phyloP scores from a whole-genome alignment of 2,113 vertebrate genomes.

The Vidua chalybeata region DNA sequence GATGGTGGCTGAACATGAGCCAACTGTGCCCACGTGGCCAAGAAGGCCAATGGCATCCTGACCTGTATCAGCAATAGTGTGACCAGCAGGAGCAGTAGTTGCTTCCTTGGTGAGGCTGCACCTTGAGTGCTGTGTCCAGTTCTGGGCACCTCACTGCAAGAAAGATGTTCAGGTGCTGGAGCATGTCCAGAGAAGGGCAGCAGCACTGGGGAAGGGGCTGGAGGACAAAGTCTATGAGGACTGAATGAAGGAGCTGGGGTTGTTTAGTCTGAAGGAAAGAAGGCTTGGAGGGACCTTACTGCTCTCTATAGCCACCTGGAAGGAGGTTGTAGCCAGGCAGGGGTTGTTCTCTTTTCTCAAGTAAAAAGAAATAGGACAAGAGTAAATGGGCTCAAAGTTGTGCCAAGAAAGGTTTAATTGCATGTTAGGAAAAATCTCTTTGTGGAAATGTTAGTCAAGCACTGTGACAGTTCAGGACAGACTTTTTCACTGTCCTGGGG shows the following conservation, averaged over 20 bases:
- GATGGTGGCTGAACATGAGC: background rate
- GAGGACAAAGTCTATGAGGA: background rate
- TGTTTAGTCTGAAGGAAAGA: background rate
- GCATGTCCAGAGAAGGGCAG: background rate
- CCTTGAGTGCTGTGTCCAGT: rapidly evolving
- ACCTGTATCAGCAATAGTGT: background rate
- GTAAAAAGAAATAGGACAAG: background rate
- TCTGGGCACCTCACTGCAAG: background rate
- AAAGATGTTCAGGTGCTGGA: background rate
- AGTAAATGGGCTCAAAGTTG: too few species aligned
- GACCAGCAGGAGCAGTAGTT: background rate
- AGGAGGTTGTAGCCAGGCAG: too few species aligned
- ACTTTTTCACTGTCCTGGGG: background rate
- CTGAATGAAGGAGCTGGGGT: background rate
- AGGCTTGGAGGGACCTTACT: background rate
- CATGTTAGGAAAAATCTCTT: background rate
- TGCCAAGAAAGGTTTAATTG: background rate
- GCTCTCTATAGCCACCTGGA: background rate
- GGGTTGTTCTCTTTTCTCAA: background rate
- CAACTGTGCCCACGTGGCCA: background rate
- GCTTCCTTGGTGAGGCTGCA: background rate
- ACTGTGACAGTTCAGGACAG: background rate
- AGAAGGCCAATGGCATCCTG: background rate
- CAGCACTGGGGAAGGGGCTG: rapidly evolving
- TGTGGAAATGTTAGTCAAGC: background rate